A percentile compares a stretch with the other conserved stretches of the same genome.
Evolutionary conservation across 2,113 vertebrate species (phyloP).

Genomic region (Cnemophilus loriae): DNA sequence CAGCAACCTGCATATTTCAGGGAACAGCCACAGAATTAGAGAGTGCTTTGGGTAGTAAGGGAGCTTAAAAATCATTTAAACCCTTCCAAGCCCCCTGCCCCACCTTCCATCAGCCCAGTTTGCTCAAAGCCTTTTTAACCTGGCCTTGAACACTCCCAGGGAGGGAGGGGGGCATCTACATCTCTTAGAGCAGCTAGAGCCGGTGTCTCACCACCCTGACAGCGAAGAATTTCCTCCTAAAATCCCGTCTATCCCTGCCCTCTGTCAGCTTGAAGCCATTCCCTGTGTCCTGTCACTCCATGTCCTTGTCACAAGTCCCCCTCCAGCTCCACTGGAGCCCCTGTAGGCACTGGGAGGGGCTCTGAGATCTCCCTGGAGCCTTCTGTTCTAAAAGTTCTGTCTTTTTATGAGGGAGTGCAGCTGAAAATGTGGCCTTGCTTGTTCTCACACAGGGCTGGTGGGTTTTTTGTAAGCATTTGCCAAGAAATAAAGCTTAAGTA

Average conservation of each 20-base stretch:
- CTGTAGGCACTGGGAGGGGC: background rate
- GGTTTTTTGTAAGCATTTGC: background rate
- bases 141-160: background rate
- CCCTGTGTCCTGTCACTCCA: background rate
- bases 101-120: background rate
- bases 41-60: background rate
- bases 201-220: background rate
- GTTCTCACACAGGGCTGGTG: background rate
- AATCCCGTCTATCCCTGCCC: background rate
- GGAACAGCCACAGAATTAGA: background rate
- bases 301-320: background rate
- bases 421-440: background rate
- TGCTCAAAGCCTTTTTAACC: background rate
- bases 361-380: background rate
- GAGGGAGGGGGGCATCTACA: too few species aligned
- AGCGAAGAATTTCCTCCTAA: background rate
- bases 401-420: background rate
- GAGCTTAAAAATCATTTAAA: background rate
- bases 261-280: background rate
- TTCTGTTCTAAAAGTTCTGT: background rate
- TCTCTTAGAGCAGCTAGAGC: accelerated
- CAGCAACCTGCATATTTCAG: background rate
- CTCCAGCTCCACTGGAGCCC: background rate
- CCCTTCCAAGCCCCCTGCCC: background rate
- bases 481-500: background rate